Evolutionary conservation across 2,888 invertebrate species (phyloP).

Genomic region (Pseudanteris insignis): DNA sequence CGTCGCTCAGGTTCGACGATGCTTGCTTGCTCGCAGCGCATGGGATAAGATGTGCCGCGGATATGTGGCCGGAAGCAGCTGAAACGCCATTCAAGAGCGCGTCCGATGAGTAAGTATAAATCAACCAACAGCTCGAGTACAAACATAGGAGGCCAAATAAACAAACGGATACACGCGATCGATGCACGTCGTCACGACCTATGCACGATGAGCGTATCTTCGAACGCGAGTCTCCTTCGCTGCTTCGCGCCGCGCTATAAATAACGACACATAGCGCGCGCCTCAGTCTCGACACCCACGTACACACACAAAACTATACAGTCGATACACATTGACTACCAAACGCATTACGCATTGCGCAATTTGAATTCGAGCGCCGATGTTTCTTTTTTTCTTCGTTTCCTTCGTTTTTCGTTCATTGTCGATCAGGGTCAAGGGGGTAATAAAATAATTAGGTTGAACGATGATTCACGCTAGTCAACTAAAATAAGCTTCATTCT

Average conservation of each 20-base stretch:
- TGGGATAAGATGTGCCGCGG: not conserved
- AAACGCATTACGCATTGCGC: too few relatives aligned
- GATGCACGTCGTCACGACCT: not conserved
- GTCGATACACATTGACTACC: too few relatives aligned
- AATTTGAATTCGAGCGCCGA: too few relatives aligned
- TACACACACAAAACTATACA: too few relatives aligned
- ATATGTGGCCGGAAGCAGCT: not conserved
- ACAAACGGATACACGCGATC: constrained; percentile 2
- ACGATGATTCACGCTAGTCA: too few relatives aligned
- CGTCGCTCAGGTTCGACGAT: not conserved
- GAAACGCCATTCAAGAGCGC: not conserved
- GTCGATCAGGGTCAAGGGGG: too few relatives aligned
- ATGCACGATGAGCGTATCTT: too few relatives aligned
- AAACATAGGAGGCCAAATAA: not conserved
- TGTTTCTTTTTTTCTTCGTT: too few relatives aligned
- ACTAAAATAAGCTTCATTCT: too few relatives aligned
- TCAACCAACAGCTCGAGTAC: not conserved
- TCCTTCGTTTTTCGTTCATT: too few relatives aligned
- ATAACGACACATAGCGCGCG: too few relatives aligned
- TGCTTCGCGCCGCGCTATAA: not conserved
- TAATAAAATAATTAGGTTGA: too few relatives aligned
- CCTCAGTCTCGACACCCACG: not conserved
- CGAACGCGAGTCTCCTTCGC: constrained; percentile 13
- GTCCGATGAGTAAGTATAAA: not conserved
- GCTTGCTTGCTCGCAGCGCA: not conserved